A percentile compares a stretch with the other conserved stretches of the same genome.
Evolutionary conservation across 2,888 invertebrate genomes (phyloP).

Genomic region (Salticus scenicus): DNA sequence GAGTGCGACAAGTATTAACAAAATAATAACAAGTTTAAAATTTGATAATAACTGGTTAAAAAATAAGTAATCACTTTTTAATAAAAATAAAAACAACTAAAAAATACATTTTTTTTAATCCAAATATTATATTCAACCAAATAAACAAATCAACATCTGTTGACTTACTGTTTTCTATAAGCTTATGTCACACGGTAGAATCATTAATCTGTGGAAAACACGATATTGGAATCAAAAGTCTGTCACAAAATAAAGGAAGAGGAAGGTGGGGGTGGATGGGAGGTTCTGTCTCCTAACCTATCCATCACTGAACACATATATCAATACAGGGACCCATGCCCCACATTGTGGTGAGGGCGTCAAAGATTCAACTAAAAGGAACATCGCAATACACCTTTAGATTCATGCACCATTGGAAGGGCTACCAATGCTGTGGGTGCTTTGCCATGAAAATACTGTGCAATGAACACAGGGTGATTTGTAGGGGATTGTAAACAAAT

Average conservation of each 20-base stretch:
- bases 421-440: constrained; percentile 31
- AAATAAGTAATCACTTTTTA: too few relatives aligned
- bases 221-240: background rate
- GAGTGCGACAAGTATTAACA: too few relatives aligned
- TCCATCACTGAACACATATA: constrained; percentile 58
- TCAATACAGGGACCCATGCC: constrained; percentile 46
- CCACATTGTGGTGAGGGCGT: constrained; percentile 35
- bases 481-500: background rate
- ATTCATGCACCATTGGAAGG: constrained; percentile 55
- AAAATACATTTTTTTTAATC: too few relatives aligned
- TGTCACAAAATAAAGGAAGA: background rate
- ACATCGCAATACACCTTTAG: constrained; percentile 58
- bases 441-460: constrained; percentile 25
- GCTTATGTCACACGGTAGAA: constrained; percentile 42
- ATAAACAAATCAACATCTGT: constrained; percentile 30
- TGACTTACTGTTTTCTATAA: constrained; percentile 43
- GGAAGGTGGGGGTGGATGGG: too few relatives aligned
- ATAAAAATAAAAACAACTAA: too few relatives aligned
- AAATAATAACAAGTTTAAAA: too few relatives aligned
- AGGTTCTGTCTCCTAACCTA: constrained; percentile 28
- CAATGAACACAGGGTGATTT: background rate
- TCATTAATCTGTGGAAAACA: constrained; percentile 49
- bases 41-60: too few relatives aligned
- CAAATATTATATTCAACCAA: too few relatives aligned
- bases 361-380: constrained; percentile 30